Percentiles rank a stretch among this genome's conserved stretches.
These are phyloP conservation scores for Buteo buteo DNA, from an alignment of 2,113 vertebrate species.

Conservation along the genomic window DNA sequence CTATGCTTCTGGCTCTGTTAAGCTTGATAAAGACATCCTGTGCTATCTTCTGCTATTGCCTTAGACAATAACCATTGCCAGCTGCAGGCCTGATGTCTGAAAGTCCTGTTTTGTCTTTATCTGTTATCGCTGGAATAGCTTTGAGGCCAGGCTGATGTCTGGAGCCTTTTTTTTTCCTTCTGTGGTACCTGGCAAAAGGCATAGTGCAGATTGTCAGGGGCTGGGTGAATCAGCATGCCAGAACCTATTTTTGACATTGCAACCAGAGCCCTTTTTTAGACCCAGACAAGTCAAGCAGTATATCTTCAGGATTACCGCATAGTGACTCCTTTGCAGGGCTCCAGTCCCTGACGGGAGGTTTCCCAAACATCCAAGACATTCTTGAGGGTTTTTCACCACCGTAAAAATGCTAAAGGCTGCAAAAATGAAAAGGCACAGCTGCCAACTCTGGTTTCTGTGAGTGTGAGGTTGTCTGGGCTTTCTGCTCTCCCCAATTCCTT, in stretches of 20 bases:
- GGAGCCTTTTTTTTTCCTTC: not conserved
- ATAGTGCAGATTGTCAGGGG: not conserved
- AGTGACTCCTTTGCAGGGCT: not conserved
- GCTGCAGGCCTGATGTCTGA: conserved; percentile 33
- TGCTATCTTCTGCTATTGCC: not conserved
- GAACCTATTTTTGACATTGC: not conserved
- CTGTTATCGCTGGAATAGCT: not conserved
- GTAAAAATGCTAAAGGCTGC: not conserved
- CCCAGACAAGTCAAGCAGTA: not conserved
- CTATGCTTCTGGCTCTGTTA: not conserved
- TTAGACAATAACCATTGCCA: not conserved
- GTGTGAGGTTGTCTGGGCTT: not conserved
- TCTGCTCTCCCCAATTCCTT: not conserved
- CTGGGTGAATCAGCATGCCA: not conserved
- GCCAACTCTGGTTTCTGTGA: not conserved
- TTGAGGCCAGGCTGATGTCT: conserved; percentile 29
- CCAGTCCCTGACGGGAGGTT: not conserved
- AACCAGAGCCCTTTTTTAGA: not conserved
- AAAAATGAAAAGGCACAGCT: not conserved
- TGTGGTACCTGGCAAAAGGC: conserved; percentile 7
- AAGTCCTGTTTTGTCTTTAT: conserved; percentile 41
- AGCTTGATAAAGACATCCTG: conserved; percentile 24
- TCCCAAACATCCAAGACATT: conserved; percentile 3
- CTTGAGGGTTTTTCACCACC: not conserved
- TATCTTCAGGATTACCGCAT: not conserved